A percentile compares a stretch with the other conserved stretches of the same genome.
phyloP scores from a whole-genome alignment of 1,140 invertebrate species.

The Dufourea novaeangliae region DNA sequence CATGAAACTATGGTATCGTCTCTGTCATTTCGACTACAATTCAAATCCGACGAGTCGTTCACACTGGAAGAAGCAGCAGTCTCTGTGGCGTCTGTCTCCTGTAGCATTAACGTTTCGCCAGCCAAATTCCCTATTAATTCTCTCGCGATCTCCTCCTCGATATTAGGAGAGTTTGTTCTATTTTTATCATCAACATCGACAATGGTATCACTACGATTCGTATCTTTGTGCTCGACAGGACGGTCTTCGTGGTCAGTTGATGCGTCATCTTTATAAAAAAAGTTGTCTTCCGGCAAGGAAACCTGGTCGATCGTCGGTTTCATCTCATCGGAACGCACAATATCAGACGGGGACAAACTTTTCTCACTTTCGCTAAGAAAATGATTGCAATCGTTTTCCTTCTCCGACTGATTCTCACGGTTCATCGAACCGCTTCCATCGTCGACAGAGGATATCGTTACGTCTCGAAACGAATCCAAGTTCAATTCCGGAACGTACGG shows the following conservation, averaged over 20 bases:
- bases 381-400: slow-evolving; percentile 19
- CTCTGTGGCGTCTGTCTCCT: not conserved
- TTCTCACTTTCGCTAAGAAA: slow-evolving; percentile 50
- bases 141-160: slow-evolving; percentile 23
- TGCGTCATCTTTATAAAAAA: not conserved
- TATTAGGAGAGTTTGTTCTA: not conserved
- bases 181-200: not conserved
- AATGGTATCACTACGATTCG: not conserved
- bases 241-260: not conserved
- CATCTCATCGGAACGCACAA: slow-evolving; percentile 38
- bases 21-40: too few relatives aligned
- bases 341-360: slow-evolving; percentile 47
- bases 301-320: slow-evolving; percentile 12
- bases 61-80: not conserved
- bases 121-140: slow-evolving; percentile 25
- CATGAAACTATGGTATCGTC: too few relatives aligned
- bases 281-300: not conserved
- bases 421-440: slow-evolving; percentile 51
- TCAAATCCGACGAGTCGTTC: not conserved
- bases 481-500: slow-evolving; percentile 77
- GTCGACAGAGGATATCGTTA: slow-evolving; percentile 69
- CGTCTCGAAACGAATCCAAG: slow-evolving; percentile 75
- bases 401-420: slow-evolving; percentile 44
- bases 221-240: not conserved
- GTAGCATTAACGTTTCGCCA: not conserved